These are phyloP conservation scores for Brachylomia viminalis DNA, from an alignment of 2,888 invertebrate genomes.

Conservation along the genomic window DNA sequence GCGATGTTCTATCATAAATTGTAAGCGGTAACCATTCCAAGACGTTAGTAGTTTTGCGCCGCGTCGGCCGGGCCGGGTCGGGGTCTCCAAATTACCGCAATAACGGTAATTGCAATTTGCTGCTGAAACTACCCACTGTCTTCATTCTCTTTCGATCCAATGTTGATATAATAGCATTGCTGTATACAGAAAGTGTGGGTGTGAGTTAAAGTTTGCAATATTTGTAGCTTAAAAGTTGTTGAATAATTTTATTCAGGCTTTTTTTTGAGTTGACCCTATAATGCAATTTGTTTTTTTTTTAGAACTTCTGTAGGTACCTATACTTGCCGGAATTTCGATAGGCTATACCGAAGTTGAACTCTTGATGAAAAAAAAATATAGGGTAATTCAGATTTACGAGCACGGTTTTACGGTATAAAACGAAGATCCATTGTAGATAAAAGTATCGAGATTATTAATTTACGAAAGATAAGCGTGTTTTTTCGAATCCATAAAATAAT, in stretches of 20 bases:
- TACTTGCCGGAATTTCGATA: not conserved
- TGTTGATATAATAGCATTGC: conserved; percentile 76
- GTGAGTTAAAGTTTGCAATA: conserved; percentile 37
- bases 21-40: conserved; percentile 74
- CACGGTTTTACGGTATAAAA: conserved; percentile 28
- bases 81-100: conserved; percentile 84
- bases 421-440: conserved; percentile 46
- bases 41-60: conserved; percentile 62
- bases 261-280: not conserved
- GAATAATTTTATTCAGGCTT: not conserved
- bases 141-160: conserved; percentile 82
- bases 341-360: not conserved
- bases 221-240: not conserved
- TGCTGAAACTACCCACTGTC: conserved; percentile 83
- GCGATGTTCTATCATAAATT: conserved; percentile 71
- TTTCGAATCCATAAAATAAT: conserved; percentile 16
- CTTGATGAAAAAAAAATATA: conserved; percentile 36
- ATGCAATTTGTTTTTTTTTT: not conserved
- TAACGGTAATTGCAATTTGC: conserved; percentile 88
- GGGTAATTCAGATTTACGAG: conserved; percentile 33
- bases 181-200: conserved; percentile 31
- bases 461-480: conserved; percentile 23
- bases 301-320: not conserved
- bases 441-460: conserved; percentile 51
- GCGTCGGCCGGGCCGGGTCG: conserved; percentile 59